Base-by-base conservation (phyloP, 1,140 invertebrate species). In the Bombus vancouverensis region DNA sequence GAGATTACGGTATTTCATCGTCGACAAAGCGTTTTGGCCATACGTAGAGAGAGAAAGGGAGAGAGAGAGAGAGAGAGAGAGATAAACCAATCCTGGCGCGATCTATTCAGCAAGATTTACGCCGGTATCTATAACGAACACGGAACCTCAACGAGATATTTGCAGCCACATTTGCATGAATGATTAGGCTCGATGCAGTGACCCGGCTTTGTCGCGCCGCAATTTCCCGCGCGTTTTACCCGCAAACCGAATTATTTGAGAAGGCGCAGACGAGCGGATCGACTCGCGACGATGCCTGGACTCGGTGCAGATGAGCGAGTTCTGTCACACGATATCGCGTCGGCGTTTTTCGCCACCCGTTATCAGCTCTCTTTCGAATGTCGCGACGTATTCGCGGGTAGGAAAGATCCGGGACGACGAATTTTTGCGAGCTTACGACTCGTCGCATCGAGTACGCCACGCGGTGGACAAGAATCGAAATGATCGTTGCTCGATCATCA, bases 81-180 rank as follows among this genome's bases (percentile, higher is more conserved):
- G 13, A 8, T 32, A 22, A 37, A 44, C 42, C 83, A 81, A 87
- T 83, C 53, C n/a, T 9, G 13, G 37, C 12, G 66, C n/a, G 73
- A 62, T 86, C 84, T 68, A 81, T 81, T 82, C 72, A 68, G 15
- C 53, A 53, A 72, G 72, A 88, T 86, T 88, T 86, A 86, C 87
- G 83, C 34, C n/a, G 42, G 53, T 57, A n/a, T 59, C 65, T 62
- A 77, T 74, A 70, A 88, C 75, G 62, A 84, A 68, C 85, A 79
- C 28, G 57, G 28, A 3, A 28, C 12, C 6, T n/a, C 9, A 5
- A 12, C 57, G 70, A 79, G 77, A 89, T 87, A 89, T 89, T 83
- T 62, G 34, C 62, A 39, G 74, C 47, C n/a, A 47, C 59, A 75
- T 81, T 74, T 74, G 57, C 57, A 32, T 32, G 82, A n/a, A 37